A percentile compares a stretch with the other conserved stretches of the same genome.
Evolutionary conservation across 2,113 vertebrate species (phyloP).

Genomic region (Sus scrofa): T2T-Sscrofa CM000812.6:208245501-208246000

Average conservation of each 20-base stretch:
- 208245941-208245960: background rate
- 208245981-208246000: background rate
- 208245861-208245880: conserved; percentile 39
- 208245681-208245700: conserved; percentile 34
- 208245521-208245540: background rate
- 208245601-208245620: background rate
- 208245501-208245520: background rate
- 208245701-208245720: conserved; percentile 17
- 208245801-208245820: conserved; percentile 45
- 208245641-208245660: background rate
- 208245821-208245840: background rate
- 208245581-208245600: background rate
- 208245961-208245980: background rate
- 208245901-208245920: background rate
- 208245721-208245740: conserved; percentile 27
- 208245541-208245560: background rate
- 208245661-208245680: conserved; percentile 37
- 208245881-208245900: background rate
- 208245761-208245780: background rate
- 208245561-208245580: background rate
- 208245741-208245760: background rate
- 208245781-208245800: background rate
- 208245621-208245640: background rate
- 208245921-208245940: background rate
- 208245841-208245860: background rate